Evolutionary conservation across 2,797 vertebrate species (phyloP).

Genomic region (Taeniopygia guttata): DNA sequence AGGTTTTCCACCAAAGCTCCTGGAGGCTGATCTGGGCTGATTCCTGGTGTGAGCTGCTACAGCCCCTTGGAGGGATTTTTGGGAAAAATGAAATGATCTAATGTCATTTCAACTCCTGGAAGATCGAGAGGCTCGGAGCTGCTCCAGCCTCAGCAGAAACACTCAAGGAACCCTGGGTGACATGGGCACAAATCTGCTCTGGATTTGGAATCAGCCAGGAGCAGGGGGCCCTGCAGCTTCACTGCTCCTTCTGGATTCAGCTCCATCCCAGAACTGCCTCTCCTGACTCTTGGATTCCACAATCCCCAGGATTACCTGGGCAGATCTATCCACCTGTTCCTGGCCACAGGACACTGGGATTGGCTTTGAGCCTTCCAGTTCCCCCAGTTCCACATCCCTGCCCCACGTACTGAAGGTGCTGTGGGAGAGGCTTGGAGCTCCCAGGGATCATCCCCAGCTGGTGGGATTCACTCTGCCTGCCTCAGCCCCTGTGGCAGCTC

Average conservation of each 20-base stretch:
- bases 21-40: not conserved
- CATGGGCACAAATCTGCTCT: not conserved
- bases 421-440: not conserved
- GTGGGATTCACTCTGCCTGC: not conserved
- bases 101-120: not conserved
- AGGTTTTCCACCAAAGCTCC: not conserved
- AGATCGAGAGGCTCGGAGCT: not conserved
- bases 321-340: not conserved
- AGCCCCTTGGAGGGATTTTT: not conserved
- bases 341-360: not conserved
- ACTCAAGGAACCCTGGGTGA: fast-evolving
- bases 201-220: not conserved
- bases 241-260: not conserved
- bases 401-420: fast-evolving
- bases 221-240: not conserved
- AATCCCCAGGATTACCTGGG: not conserved
- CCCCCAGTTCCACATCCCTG: not conserved
- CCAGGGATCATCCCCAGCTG: not conserved
- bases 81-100: not conserved
- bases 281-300: not conserved
- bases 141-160: not conserved
- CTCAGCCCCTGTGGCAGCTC: not conserved
- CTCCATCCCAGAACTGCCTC: not conserved
- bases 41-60: not conserved
- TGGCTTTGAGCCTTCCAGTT: not conserved